These are phyloP conservation scores for Leptodirus hochenwartii DNA, from an alignment of 2,888 invertebrate genomes.

Conservation along the genomic window DNA sequence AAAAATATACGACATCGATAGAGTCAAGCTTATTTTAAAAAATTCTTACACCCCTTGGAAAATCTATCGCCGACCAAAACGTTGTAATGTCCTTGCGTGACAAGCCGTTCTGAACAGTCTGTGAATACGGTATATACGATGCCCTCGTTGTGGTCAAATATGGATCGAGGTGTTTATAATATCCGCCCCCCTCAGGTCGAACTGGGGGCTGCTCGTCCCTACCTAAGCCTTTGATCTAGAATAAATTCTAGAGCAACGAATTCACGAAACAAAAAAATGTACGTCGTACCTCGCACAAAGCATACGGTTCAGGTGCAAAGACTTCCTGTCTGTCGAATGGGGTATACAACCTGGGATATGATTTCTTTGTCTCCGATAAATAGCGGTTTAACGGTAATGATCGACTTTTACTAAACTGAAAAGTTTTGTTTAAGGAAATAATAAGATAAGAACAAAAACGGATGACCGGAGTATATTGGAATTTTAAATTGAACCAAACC, in stretches of 20 bases:
- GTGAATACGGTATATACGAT: constrained; percentile 20
- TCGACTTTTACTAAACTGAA: too few species aligned
- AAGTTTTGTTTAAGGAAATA: too few species aligned
- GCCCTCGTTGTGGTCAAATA: constrained; percentile 24
- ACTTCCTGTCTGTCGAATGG: constrained; percentile 8
- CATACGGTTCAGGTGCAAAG: constrained; percentile 16
- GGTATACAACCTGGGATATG: neutral
- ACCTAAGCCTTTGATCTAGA: constrained; percentile 20
- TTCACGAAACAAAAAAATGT: neutral
- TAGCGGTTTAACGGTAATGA: too few species aligned
- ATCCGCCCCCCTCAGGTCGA: constrained; percentile 21
- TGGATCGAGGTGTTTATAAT: constrained; percentile 24
- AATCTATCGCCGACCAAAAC: constrained; percentile 22
- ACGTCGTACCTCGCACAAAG: constrained; percentile 17
- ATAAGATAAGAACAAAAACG: too few species aligned
- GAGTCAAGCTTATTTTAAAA: too few species aligned
- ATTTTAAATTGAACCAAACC: neutral
- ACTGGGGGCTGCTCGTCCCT: constrained; percentile 25
- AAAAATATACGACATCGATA: too few species aligned
- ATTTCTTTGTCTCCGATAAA: constrained; percentile 11
- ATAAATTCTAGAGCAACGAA: neutral
- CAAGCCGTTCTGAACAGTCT: constrained; percentile 19
- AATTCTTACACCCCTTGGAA: constrained; percentile 15
- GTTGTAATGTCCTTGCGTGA: constrained; percentile 25
- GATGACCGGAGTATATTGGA: too few species aligned